Base-by-base conservation (phyloP, 2,113 vertebrate genomes). In the Spilogale gracilis region DNA sequence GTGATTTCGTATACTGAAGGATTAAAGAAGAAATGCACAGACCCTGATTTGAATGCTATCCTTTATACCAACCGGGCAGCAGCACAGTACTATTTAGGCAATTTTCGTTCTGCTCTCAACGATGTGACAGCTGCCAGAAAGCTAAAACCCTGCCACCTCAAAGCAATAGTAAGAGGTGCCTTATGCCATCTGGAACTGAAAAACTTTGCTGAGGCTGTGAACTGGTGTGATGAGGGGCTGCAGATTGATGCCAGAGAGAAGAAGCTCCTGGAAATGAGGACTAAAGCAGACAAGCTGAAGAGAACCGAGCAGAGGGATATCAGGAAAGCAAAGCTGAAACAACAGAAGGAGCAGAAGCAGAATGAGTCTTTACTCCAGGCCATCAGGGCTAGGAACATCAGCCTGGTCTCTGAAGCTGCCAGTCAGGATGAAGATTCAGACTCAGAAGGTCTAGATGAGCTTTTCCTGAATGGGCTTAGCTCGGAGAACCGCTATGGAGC, bases 221-320 rank as follows among this genome's bases (percentile, higher is more conserved):
- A 97, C 27, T 99, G 99, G 99, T 99, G 99, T 74, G 99, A 99
- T 1, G 99, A 99, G 13, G 99, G 99, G n/a, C 99, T 99, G 65
- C 97, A 89, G 74, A 97, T 98, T 88, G 98, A 99, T 95, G 98
- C 99, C 5, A 98, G 98, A 32, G 99, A 99, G 95, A 99, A 99
- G 97, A 99, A 99, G 91, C 99, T 99, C 45, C 96, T 98, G 98
- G 99, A 99, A 98, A 96, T 98, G 6, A 99, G 99, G 98, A 95
- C 98, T 38, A 98, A 99, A 94, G 99, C 99, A 83, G 99, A 99
- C 98, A 99, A 99, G 97, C 98, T 99, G 43, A 99, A 99, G 99
- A 99, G 99, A n/a, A n/a, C n/a, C n/a, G n/a, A n/a, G n/a, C n/a
- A n/a, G n/a, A n/a, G n/a, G n/a, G n/a, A n/a, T n/a, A n/a, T n/a